Conservation (phyloP, 2,113 vertebrate genomes). For the Pelecanoides urinatrix region DNA sequence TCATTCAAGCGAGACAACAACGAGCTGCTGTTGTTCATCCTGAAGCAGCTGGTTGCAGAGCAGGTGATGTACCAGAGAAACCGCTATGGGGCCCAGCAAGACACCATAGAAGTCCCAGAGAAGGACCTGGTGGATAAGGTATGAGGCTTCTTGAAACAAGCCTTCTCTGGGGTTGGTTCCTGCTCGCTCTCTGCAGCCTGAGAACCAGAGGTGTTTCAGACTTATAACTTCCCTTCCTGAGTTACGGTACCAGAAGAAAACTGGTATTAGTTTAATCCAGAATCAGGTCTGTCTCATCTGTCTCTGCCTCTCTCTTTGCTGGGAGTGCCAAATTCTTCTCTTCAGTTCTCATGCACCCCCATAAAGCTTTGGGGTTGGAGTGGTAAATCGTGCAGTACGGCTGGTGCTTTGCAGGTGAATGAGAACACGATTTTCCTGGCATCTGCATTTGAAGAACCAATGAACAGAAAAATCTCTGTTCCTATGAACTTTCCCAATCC, state of each 20-base stretch:
- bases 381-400: not conserved
- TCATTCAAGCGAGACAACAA: slow-evolving; percentile 96
- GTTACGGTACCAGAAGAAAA: not conserved
- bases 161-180: not conserved
- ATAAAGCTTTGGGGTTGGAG: not conserved
- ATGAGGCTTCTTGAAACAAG: not conserved
- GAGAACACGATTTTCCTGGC: not conserved
- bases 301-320: not conserved
- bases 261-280: not conserved
- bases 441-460: not conserved
- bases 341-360: not conserved
- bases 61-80: slow-evolving; percentile 93
- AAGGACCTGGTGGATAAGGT: slow-evolving; percentile 96
- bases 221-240: not conserved
- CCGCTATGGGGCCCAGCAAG: slow-evolving; percentile 90
- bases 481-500: not conserved
- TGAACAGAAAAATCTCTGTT: not conserved
- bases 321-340: not conserved
- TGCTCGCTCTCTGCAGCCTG: not conserved
- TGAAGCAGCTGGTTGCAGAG: slow-evolving; percentile 94
- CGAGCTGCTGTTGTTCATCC: slow-evolving; percentile 93
- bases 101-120: slow-evolving; percentile 88
- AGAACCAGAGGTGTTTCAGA: not conserved
- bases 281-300: not conserved
- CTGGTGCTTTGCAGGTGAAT: not conserved